Evolutionary conservation across 1,140 invertebrate species (phyloP).

Genomic region (Conus betulinus): DNA sequence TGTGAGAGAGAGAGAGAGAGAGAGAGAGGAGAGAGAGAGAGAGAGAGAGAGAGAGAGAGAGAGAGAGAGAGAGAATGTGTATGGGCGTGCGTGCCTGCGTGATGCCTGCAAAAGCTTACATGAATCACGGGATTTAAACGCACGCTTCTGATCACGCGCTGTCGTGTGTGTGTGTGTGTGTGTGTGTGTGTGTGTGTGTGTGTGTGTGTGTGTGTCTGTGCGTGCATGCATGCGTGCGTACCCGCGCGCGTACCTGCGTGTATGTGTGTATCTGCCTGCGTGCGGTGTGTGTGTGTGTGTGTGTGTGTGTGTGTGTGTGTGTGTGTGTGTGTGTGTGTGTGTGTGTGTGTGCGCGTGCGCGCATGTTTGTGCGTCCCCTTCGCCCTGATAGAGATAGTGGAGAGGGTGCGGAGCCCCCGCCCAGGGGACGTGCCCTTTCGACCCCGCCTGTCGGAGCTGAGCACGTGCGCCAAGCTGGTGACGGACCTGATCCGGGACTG

Average conservation of each 20-base stretch:
- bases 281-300: not conserved
- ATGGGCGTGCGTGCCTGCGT: no score
- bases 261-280: not conserved
- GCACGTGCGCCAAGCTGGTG: constrained; percentile 84
- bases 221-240: no score
- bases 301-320: not conserved
- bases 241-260: not conserved
- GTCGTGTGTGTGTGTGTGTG: not conserved
- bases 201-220: not conserved
- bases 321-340: not conserved
- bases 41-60: no score
- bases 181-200: not conserved
- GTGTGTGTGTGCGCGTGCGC: not conserved
- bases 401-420: constrained; percentile 67
- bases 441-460: constrained; percentile 77
- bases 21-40: no score
- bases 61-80: no score
- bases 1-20: no score
- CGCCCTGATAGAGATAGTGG: constrained; percentile 74
- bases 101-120: no score
- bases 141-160: not conserved
- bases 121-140: no score
- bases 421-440: constrained; percentile 59
- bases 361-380: not conserved
- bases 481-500: constrained; percentile 86